A percentile compares a stretch with the other conserved stretches of the same genome.
Conservation (phyloP, 1,140 invertebrate species). For the Brachionus paranguensis region DNA sequence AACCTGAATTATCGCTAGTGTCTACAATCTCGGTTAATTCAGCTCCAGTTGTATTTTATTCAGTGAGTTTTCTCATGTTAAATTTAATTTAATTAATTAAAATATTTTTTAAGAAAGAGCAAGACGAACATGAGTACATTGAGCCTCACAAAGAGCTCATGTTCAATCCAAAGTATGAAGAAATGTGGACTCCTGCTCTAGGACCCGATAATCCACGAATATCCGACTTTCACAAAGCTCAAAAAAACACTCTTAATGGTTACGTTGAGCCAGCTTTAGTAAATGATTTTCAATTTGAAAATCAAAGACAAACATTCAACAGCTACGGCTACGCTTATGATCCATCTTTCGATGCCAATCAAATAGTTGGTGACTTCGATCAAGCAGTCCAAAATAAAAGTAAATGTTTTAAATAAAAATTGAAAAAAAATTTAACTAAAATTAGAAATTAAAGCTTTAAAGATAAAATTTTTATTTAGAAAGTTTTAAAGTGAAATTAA, state of each 20-base stretch:
- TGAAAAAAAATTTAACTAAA: not conserved
- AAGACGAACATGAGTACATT: slow-evolving; percentile 18
- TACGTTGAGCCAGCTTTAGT: slow-evolving; percentile 90
- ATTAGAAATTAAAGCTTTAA: too few species aligned
- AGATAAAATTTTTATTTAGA: too few species aligned
- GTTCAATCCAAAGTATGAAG: slow-evolving; percentile 90
- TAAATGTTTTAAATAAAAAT: not conserved
- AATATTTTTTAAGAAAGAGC: not conserved
- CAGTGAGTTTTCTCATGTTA: not conserved
- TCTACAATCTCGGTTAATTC: not conserved
- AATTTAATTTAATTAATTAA: not conserved
- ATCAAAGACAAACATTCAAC: slow-evolving; percentile 83
- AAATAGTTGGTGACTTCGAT: slow-evolving; percentile 19
- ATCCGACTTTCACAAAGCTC: slow-evolving; percentile 69
- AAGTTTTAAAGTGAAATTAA: too few species aligned
- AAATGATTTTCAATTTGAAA: slow-evolving; percentile 96
- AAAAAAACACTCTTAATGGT: slow-evolving; percentile 82
- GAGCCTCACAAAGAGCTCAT: slow-evolving; percentile 62
- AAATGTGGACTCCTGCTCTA: slow-evolving; percentile 78
- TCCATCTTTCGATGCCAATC: slow-evolving; percentile 20
- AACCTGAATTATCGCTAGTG: not conserved
- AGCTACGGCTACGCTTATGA: slow-evolving; percentile 67
- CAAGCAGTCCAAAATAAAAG: not conserved
- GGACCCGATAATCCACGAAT: slow-evolving; percentile 77
- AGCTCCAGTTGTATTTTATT: slow-evolving; percentile 14